Percentiles rank a stretch among this genome's conserved stretches.
Evolutionary conservation across 2,888 invertebrate genomes (phyloP).

Genomic region (Lithodes maja): DNA sequence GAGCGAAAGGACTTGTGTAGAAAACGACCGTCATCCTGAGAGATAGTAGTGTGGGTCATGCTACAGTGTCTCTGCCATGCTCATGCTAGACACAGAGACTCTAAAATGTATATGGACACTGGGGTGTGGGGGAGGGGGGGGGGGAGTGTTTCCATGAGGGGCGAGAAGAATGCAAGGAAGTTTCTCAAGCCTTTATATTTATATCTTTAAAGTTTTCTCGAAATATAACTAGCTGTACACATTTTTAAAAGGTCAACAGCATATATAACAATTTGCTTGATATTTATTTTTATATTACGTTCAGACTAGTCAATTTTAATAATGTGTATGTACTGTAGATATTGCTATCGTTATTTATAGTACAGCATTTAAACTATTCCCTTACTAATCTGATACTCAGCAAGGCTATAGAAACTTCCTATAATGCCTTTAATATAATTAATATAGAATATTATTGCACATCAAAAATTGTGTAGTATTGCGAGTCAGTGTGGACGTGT

Average conservation of each 20-base stretch:
- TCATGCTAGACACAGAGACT: constrained; percentile 10
- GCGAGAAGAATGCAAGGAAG: too few species aligned
- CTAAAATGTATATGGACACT: neutral
- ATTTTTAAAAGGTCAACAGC: too few species aligned
- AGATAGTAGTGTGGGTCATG: neutral
- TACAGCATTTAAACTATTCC: neutral
- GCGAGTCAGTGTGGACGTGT: constrained; percentile 18
- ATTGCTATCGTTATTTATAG: too few species aligned
- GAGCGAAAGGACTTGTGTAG: too few species aligned
- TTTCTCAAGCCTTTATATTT: too few species aligned
- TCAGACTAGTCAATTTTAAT: too few species aligned
- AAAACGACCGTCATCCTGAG: too few species aligned
- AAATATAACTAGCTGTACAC: too few species aligned
- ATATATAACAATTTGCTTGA: too few species aligned
- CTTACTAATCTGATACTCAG: neutral
- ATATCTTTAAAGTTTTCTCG: too few species aligned
- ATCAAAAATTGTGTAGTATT: neutral
- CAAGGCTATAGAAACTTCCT: constrained; percentile 7
- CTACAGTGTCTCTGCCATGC: neutral
- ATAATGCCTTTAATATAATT: neutral
- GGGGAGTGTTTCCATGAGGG: neutral
- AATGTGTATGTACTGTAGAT: too few species aligned
- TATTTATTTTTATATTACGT: too few species aligned
- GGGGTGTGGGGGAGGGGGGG: neutral
- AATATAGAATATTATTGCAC: constrained; percentile 2